Base-by-base conservation (phyloP, 2,113 vertebrate species). In the Periophthalmodon schlosseri region DNA sequence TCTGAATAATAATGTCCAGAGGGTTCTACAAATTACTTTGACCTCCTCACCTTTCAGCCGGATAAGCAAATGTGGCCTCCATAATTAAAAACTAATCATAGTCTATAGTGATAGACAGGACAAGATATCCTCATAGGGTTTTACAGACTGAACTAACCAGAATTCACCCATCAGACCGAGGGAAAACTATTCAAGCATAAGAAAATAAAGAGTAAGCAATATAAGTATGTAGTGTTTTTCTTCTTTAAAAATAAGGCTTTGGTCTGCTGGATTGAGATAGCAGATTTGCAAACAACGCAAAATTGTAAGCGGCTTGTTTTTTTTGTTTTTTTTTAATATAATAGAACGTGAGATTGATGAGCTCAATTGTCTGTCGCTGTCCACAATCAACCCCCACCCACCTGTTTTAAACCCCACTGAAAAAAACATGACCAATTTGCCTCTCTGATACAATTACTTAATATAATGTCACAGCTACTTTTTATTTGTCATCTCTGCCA, bases 1-100 rank as follows among this genome's bases (percentile, higher is more conserved):
- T n/a, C 20, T 65, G 63, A 39, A 65, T 65, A 65, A 65, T 44
- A 39, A 65, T 65, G 34, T n/a, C 63, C 63, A 65, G 34, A 65
- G 34, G 63, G 63, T 65, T 20, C 9, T 13, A 44, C 34, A 39
- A 65, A 65, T 65, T n/a, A 65, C 63, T 39, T n/a, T 39, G 34
- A 65, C 63, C 34, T 39, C 33, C 3, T 34, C 60, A 39, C 34
- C 60, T 34, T 65, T 44, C 7, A 36, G 34, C 63, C n/a, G 33
- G 8, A 39, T 44, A 39, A 39, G 63, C 34, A 65, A n/a, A 65
- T n/a, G 20, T 65, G 28, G 16, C 34, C 36, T 15, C 8, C 11
- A 33, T 11, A 44, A 39, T 65, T 65, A n/a, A 64, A 64, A 18
- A 20, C 8, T 44, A 44, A 44, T 44, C 39, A 44, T 10, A 0